Conservation (phyloP, 2,888 invertebrate genomes). For the Drosophila limbata region DNA sequence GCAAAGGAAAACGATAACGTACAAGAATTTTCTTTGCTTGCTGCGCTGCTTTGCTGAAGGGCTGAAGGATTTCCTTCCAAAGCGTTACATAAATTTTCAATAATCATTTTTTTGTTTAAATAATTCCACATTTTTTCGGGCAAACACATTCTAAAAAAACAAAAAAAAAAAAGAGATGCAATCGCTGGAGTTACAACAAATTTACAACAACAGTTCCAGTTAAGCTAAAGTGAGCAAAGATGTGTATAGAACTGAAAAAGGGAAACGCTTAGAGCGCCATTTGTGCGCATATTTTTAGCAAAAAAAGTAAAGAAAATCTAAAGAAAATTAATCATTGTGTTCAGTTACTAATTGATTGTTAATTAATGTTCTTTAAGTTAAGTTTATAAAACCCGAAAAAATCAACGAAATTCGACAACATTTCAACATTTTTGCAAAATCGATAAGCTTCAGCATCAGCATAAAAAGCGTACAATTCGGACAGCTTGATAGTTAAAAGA, state of each 20-base stretch:
- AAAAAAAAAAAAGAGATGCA: slow-evolving; percentile 22
- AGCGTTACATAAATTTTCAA: slow-evolving; percentile 68
- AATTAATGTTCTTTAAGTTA: slow-evolving; percentile 34
- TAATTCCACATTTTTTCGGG: slow-evolving; percentile 25
- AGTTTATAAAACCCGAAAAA: slow-evolving; percentile 22
- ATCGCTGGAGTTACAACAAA: slow-evolving; percentile 6
- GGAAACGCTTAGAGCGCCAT: slow-evolving; percentile 55
- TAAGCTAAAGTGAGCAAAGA: slow-evolving; percentile 67
- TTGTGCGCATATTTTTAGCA: slow-evolving; percentile 35
- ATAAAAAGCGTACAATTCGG: slow-evolving; percentile 39
- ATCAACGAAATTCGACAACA: slow-evolving; percentile 45
- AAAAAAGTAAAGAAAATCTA: background rate
- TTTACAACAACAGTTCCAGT: slow-evolving; percentile 23
- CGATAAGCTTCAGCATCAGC: slow-evolving; percentile 74
- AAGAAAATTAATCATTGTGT: slow-evolving; percentile 25
- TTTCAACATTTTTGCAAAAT: slow-evolving; percentile 71
- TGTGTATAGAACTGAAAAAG: slow-evolving; percentile 52
- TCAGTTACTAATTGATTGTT: slow-evolving; percentile 27
- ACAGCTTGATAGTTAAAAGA: slow-evolving; percentile 40
- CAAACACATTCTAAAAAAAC: background rate
- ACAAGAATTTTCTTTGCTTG: slow-evolving; percentile 68
- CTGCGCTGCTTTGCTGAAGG: slow-evolving; percentile 50
- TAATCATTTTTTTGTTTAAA: slow-evolving; percentile 8
- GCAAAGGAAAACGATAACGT: slow-evolving; percentile 17
- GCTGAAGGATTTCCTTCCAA: slow-evolving; percentile 38